Percentiles rank a stretch among this genome's conserved stretches.
Conservation (phyloP, 2,888 invertebrate species). For the Caenorhabditis wallacei region DNA sequence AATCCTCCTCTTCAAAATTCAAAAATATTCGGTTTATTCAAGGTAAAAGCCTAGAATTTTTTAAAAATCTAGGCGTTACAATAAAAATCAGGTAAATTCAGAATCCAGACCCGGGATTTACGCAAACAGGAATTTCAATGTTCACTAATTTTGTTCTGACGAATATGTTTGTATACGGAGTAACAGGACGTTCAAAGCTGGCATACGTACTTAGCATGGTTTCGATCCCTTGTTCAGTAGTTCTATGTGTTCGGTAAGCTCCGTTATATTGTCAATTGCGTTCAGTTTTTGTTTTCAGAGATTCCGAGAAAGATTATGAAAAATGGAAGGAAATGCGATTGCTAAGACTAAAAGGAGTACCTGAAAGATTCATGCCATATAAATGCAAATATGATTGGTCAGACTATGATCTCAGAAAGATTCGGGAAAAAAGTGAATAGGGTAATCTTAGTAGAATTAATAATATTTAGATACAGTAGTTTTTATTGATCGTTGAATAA, state of each 20-base stretch:
- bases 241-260: slow-evolving; percentile 63
- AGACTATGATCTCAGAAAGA: slow-evolving; percentile 71
- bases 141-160: slow-evolving; percentile 72
- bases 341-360: slow-evolving; percentile 74
- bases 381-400: slow-evolving; percentile 80
- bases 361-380: slow-evolving; percentile 77
- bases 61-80: too few species aligned
- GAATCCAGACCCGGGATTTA: slow-evolving; percentile 77
- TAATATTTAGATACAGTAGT: slow-evolving; percentile 7
- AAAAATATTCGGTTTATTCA: slow-evolving; percentile 60
- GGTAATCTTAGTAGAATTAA: slow-evolving; percentile 11
- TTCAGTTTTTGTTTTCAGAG: slow-evolving; percentile 55
- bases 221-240: slow-evolving; percentile 74
- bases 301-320: slow-evolving; percentile 77
- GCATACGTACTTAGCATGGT: slow-evolving; percentile 69
- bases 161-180: slow-evolving; percentile 78
- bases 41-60: slow-evolving; percentile 18
- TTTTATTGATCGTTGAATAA: background rate
- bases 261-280: background rate
- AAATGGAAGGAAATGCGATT: slow-evolving; percentile 77
- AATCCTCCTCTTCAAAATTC: slow-evolving; percentile 58
- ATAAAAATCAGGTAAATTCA: slow-evolving; percentile 17
- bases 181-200: slow-evolving; percentile 74
- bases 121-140: slow-evolving; percentile 73
- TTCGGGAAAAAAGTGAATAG: too few species aligned